Evolutionary conservation across 2,888 invertebrate species (phyloP).

Genomic region (Schizotus pectinicornis): DNA sequence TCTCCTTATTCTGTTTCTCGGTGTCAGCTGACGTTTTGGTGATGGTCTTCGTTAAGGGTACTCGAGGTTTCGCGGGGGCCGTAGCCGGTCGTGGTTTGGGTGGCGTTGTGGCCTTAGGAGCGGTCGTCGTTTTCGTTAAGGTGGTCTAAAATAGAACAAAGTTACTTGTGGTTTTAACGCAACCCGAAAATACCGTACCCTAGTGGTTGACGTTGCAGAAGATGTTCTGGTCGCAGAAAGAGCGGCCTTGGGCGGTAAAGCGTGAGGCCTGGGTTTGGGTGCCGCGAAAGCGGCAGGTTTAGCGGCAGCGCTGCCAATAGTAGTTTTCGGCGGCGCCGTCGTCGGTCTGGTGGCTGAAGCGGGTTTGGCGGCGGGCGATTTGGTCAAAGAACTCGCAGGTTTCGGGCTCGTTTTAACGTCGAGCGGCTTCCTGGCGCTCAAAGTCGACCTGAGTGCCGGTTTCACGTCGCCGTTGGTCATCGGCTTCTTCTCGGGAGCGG

Average conservation of each 20-base stretch:
- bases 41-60: slow-evolving; percentile 42
- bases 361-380: slow-evolving; percentile 21
- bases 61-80: slow-evolving; percentile 39
- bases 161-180: neutral
- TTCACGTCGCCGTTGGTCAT: slow-evolving; percentile 65
- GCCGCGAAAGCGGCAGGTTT: slow-evolving; percentile 37
- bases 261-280: slow-evolving; percentile 18
- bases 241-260: slow-evolving; percentile 24
- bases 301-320: slow-evolving; percentile 44
- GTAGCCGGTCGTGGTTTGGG: slow-evolving; percentile 36
- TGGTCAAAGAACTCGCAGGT: slow-evolving; percentile 16
- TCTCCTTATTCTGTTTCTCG: slow-evolving; percentile 71
- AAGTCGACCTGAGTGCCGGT: slow-evolving; percentile 40
- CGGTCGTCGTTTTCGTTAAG: slow-evolving; percentile 22
- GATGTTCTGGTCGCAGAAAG: slow-evolving; percentile 34
- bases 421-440: slow-evolving; percentile 28
- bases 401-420: slow-evolving; percentile 14
- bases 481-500: slow-evolving; percentile 60
- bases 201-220: slow-evolving; percentile 36
- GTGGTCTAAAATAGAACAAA: slow-evolving; percentile 4
- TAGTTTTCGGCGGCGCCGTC: slow-evolving; percentile 35
- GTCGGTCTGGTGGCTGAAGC: slow-evolving; percentile 35
- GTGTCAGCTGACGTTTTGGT: slow-evolving; percentile 48
- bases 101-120: slow-evolving; percentile 33
- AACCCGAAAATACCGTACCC: slow-evolving; percentile 11